Evolutionary conservation across 2,113 vertebrate species (phyloP), one percentile per base, ranked within the genome.

Genomic region (Brachypteracias leptosomus): DNA sequence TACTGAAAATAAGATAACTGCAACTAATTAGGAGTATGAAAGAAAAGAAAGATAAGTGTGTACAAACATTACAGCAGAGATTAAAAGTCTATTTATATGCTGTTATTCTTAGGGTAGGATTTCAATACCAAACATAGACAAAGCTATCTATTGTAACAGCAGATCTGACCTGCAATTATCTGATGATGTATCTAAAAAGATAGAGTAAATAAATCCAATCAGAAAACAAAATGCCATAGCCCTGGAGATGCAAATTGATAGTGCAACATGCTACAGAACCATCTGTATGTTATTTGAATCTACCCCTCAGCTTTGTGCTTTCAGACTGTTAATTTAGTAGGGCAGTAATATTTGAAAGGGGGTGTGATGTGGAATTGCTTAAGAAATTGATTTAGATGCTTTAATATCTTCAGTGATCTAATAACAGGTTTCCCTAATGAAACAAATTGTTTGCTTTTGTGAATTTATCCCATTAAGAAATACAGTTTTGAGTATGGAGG

Each of bases 351-450:
- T 85, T 62, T 70, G 46, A 82, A 79, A 76, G 67, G 67, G 33
- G 49, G 47, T 47, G 25, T 88, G 35, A 91, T 79, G 47, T 42
- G 51, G 81, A 93, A 77, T 89, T 79, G 62, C 71, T 83, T 31
- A 90, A 89, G 62, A 94, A 95, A 95, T 85, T 88, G 82, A 88
- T 93, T 93, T 83, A 63, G 67, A 88, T 93, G 58, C 59, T 83
- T 90, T 93, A 71, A 55, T 95, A 84, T 80, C 72, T 74, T 21
- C 51, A 84, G 71, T 88, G 67, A 90, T 83, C 75, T 77, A 25
- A 58, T 85, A 76, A 35, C 24, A 83, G 42, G 35, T 94, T 74
- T 88, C 80, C 51, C 47, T 84, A 80, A 91, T 83, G 75, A 86
- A 86, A 73, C 38, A 61, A 79, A 74, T 74, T 61, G 51, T 83